These are phyloP conservation scores for Nomada goodeniana DNA, from an alignment of 2,888 invertebrate species.

Conservation along the genomic window DNA sequence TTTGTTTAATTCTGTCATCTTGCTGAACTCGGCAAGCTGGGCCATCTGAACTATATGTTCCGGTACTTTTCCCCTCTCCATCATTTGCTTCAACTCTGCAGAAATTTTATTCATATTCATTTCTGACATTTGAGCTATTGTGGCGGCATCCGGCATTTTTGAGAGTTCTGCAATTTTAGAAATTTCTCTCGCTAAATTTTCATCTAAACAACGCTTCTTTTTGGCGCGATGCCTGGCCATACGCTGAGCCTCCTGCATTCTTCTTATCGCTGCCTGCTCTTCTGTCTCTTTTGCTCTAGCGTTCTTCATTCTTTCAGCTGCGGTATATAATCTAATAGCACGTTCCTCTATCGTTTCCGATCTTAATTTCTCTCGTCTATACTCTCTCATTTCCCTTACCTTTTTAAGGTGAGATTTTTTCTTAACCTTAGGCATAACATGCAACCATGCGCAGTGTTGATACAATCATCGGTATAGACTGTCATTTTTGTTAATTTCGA, in stretches of 20 bases:
- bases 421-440: constrained; percentile 68
- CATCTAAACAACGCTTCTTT: constrained; percentile 83
- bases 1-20: constrained; percentile 82
- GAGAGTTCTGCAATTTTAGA: constrained; percentile 83
- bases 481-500: constrained; percentile 69
- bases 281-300: constrained; percentile 82
- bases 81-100: constrained; percentile 83
- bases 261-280: constrained; percentile 81
- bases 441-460: constrained; percentile 44
- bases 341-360: constrained; percentile 81
- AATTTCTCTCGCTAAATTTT: constrained; percentile 82
- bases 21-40: constrained; percentile 82
- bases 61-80: constrained; percentile 83
- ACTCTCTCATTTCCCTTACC: constrained; percentile 78
- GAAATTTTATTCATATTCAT: constrained; percentile 84
- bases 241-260: constrained; percentile 83
- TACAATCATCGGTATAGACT: constrained; percentile 45
- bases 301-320: constrained; percentile 82
- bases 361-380: constrained; percentile 74
- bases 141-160: constrained; percentile 82
- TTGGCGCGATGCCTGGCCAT: constrained; percentile 83
- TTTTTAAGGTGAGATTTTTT: constrained; percentile 71
- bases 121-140: constrained; percentile 83
- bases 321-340: constrained; percentile 77
- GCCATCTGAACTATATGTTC: constrained; percentile 84